phyloP scores from a whole-genome alignment of 1,140 invertebrate species.

The Whitmania pigra region DNA sequence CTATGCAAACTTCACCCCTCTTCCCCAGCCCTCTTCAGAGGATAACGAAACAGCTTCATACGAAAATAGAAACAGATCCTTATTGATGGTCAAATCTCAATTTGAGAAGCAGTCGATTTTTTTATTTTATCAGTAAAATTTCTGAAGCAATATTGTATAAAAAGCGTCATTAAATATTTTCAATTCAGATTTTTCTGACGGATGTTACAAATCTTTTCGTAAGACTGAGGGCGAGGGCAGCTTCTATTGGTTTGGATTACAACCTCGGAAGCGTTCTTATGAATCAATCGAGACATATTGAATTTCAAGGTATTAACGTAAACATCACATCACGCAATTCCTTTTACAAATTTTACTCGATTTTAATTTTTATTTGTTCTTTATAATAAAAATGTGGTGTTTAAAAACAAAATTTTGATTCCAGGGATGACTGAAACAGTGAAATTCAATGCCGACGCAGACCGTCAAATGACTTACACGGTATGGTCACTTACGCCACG shows the following conservation, averaged over 20 bases:
- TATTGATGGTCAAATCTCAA: not conserved
- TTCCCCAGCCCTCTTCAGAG: not conserved
- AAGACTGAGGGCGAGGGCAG: not conserved
- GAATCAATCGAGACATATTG: not conserved
- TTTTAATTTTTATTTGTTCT: too few species aligned
- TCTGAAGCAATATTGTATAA: not conserved
- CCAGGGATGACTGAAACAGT: not conserved
- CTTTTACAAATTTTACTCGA: too few species aligned
- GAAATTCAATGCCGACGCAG: not conserved
- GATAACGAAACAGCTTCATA: not conserved
- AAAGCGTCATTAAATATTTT: not conserved
- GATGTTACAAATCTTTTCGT: not conserved
- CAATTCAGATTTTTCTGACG: not conserved
- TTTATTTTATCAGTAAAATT: not conserved
- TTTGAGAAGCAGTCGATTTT: not conserved
- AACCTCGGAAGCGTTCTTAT: not conserved
- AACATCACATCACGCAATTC: not conserved
- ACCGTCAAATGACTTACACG: conserved; percentile 1
- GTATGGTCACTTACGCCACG: not conserved
- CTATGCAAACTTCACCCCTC: not conserved
- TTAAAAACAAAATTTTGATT: too few species aligned
- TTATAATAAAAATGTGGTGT: too few species aligned
- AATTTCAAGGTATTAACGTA: not conserved
- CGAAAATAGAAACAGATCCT: not conserved
- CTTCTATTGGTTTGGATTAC: not conserved